Percentiles rank a stretch among this genome's conserved stretches.
Conservation (phyloP, 2,888 invertebrate genomes). For the Erebia aethiops region DNA sequence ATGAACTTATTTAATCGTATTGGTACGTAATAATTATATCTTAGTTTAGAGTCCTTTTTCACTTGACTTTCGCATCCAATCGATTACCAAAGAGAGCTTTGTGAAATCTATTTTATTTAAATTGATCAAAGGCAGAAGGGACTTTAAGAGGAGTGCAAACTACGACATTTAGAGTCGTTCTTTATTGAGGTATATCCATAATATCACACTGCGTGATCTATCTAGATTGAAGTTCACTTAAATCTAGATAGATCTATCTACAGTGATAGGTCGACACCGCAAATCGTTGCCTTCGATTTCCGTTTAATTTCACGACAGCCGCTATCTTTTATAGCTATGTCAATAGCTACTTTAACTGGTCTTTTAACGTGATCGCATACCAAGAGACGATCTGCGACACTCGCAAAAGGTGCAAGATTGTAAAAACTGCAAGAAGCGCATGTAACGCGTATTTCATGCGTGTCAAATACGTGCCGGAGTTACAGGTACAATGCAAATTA, state of each 20-base stretch:
- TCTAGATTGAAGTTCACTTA: conserved; percentile 21
- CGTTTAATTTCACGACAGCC: conserved; percentile 70
- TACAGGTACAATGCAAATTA: too few relatives aligned
- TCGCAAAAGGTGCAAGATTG: too few relatives aligned
- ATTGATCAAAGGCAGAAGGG: conserved; percentile 4
- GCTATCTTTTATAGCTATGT: conserved; percentile 33
- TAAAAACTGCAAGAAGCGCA: too few relatives aligned
- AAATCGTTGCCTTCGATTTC: conserved; percentile 75
- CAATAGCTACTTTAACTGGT: conserved; percentile 14
- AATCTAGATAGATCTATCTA: conserved; percentile 11
- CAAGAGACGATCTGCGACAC: too few relatives aligned
- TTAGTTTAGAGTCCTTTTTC: neutral
- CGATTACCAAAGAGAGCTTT: neutral
- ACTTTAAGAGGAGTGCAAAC: neutral
- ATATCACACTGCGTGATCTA: conserved; percentile 31
- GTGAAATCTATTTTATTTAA: conserved; percentile 5
- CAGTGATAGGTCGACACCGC: conserved; percentile 47
- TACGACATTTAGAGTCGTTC: neutral
- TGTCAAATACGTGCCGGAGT: too few relatives aligned
- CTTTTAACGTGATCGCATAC: neutral
- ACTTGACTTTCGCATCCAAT: neutral
- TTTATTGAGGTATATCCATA: conserved; percentile 17
- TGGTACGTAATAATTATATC: too few relatives aligned
- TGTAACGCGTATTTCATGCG: too few relatives aligned
- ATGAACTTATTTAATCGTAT: too few relatives aligned